Evolutionary conservation across 2,888 invertebrate genomes (phyloP), one percentile per base, ranked within the genome.

Genomic region (Galeopsomyia nigrocyanea): DNA sequence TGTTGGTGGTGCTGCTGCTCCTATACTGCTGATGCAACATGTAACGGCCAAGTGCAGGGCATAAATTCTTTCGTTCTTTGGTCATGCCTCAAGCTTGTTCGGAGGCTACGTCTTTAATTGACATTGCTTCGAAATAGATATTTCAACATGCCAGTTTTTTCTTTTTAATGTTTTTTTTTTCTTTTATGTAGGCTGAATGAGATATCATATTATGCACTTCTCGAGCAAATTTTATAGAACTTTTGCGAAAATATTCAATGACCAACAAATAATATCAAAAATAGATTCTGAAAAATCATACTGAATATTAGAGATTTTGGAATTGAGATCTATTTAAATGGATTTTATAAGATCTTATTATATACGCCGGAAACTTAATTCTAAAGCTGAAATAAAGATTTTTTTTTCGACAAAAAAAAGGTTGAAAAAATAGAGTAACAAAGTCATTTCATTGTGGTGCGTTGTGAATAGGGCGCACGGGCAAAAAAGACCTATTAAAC

Each of bases 21-120:
- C 16, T 21, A 62, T n/a, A 26, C 39, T 39, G 13, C 13, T 39
- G 39, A 3, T 10, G 39, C 39, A 39, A 39, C 39, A 39, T 39
- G 39, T 13, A 39, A 39, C 68, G 73, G 71, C 60, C 64, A 75
- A 77, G 78, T 79, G 78, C 77, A 78, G 78, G 79, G 78, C 77
- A 78, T 79, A 78, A 79, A 79, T 80, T 78, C 73, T 64, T 70
- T 60, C 49, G 39, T 80, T 78, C 73, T 64, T 70, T 60, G 51
- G 39, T 61, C 69, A 61, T 53, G 70, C 60, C n/a, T 22, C 39
- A 21, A n/a, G 21, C 21, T 53, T 64, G 9, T 53, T 55, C 16
- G 13, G 21, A 39, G n/a, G 46, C 49, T 55, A 50, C 21, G 10
- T 17, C 31, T 21, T 17, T 66, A 71, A 71, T 61, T 71, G 71